Evolutionary conservation across 2,888 invertebrate species (phyloP).

Genomic region (Conus canariensis): DNA sequence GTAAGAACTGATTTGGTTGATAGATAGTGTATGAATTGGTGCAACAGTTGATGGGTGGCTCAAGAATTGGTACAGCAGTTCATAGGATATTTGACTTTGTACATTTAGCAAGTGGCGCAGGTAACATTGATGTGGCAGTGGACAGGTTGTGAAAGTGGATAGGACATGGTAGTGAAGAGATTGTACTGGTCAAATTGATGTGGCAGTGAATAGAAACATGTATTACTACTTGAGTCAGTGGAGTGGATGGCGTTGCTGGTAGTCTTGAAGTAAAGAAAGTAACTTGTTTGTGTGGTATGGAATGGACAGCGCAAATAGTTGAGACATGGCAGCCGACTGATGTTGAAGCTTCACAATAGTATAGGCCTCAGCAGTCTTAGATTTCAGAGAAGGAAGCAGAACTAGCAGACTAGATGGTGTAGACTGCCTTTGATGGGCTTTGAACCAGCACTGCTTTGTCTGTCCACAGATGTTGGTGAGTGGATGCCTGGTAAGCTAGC

Average conservation of each 20-base stretch:
- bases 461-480: conserved; percentile 45
- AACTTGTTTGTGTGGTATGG: too few relatives aligned
- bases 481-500: conserved; percentile 45
- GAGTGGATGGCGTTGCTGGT: neutral
- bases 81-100: neutral
- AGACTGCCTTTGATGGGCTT: conserved; percentile 13
- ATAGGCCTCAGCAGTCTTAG: neutral
- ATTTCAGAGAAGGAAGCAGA: neutral
- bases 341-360: too few relatives aligned
- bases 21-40: too few relatives aligned
- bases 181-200: neutral
- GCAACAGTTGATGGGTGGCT: too few relatives aligned
- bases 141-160: neutral
- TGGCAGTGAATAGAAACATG: neutral
- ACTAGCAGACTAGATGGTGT: neutral
- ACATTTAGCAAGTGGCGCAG: too few relatives aligned
- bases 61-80: too few relatives aligned
- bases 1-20: too few relatives aligned
- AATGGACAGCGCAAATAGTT: too few relatives aligned
- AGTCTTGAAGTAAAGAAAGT: neutral
- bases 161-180: neutral
- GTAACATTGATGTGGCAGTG: neutral
- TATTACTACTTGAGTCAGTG: neutral
- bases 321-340: too few relatives aligned
- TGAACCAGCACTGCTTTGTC: conserved; percentile 36